Evolutionary conservation across 1,140 invertebrate species (phyloP).

Genomic region (Cydia fagiglandana): DNA sequence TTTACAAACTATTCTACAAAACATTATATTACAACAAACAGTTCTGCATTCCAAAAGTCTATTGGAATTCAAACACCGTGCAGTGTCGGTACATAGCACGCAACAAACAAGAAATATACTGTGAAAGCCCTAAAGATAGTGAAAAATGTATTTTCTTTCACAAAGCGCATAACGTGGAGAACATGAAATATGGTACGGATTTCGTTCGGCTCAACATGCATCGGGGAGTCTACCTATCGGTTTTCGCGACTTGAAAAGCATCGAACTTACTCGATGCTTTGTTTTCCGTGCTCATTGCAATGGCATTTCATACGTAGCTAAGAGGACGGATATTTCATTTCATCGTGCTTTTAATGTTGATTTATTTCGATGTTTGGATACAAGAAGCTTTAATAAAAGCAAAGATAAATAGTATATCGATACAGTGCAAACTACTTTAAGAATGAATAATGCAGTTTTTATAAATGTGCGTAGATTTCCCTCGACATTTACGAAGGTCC

Average conservation of each 20-base stretch:
- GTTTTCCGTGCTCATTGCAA: conserved; percentile 52
- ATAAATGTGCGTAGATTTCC: too few relatives aligned
- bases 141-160: conserved; percentile 77
- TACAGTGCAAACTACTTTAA: too few relatives aligned
- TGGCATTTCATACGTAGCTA: conserved; percentile 43
- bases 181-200: conserved; percentile 76
- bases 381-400: too few relatives aligned
- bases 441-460: too few relatives aligned
- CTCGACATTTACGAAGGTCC: too few relatives aligned
- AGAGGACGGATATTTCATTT: conserved; percentile 1
- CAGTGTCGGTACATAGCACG: conserved; percentile 41
- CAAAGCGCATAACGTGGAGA: conserved; percentile 73
- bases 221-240: conserved; percentile 65
- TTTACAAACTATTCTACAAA: background rate
- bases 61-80: conserved; percentile 28
- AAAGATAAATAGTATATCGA: too few relatives aligned
- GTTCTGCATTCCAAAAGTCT: background rate
- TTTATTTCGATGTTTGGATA: background rate
- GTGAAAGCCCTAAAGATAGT: conserved; percentile 68
- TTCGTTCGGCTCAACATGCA: conserved; percentile 69
- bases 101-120: conserved; percentile 65
- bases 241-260: conserved; percentile 64
- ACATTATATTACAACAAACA: background rate
- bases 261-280: conserved; percentile 62
- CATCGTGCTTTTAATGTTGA: conserved; percentile 32